Percentiles rank a stretch among this genome's conserved stretches.
Conservation (phyloP, 2,113 vertebrate genomes). For the Dascyllus trimaculatus region DNA sequence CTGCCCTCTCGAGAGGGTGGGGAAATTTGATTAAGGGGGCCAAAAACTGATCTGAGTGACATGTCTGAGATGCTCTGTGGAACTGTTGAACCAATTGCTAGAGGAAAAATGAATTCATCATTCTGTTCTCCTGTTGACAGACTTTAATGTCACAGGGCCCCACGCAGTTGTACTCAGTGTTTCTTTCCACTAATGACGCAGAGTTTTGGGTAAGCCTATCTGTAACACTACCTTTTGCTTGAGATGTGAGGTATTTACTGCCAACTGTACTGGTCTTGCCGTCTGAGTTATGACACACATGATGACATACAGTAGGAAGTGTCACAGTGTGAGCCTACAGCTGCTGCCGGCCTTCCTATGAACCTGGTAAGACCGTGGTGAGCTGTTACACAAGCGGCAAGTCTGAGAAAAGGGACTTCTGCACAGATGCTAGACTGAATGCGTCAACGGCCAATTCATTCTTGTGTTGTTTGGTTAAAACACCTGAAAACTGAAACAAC, state of each 20-base stretch:
- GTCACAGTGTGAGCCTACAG: constrained; percentile 25
- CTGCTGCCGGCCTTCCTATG: constrained; percentile 6
- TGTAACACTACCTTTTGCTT: constrained; percentile 3
- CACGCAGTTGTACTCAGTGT: neutral
- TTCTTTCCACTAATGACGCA: constrained; percentile 29
- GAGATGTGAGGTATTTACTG: constrained; percentile 25
- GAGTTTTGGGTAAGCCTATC: constrained; percentile 25
- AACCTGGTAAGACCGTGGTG: neutral
- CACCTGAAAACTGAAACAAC: neutral
- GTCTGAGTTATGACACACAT: constrained; percentile 34
- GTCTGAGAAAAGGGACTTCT: constrained; percentile 1
- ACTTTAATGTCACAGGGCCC: constrained; percentile 15
- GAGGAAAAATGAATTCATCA: constrained; percentile 47
- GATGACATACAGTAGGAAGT: constrained; percentile 36
- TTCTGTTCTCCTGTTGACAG: neutral
- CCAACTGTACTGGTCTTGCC: constrained; percentile 28
- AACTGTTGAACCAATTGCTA: constrained; percentile 39
- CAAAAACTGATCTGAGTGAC: constrained; percentile 7
- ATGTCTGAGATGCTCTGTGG: constrained; percentile 16
- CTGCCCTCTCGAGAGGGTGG: constrained; percentile 40
- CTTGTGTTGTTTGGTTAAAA: neutral
- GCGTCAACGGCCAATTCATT: too few relatives aligned
- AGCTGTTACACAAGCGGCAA: constrained; percentile 17
- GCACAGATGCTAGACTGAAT: neutral
- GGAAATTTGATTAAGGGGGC: constrained; percentile 27